These are phyloP conservation scores for Euthynnus affinis DNA, from an alignment of 2,797 vertebrate species.

Conservation along the genomic window DNA sequence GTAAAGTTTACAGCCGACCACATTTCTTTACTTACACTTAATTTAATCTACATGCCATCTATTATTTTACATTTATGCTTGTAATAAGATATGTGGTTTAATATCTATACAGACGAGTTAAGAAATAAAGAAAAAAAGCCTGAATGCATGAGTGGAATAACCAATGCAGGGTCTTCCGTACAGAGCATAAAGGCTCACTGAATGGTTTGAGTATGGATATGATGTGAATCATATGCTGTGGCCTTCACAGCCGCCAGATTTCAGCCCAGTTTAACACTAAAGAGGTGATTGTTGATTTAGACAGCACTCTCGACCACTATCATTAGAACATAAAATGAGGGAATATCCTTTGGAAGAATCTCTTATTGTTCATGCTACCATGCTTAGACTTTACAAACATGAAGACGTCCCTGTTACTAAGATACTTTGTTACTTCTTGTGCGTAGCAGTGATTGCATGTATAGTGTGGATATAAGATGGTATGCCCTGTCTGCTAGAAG, in stretches of 20 bases:
- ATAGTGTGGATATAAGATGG: conserved; percentile 2
- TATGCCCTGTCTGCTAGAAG: conserved; percentile 25
- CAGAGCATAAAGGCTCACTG: neutral
- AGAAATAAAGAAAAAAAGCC: neutral
- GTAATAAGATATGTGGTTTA: neutral
- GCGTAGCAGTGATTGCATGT: conserved; percentile 17
- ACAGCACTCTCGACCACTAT: no score
- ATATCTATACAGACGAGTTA: no score
- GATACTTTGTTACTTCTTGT: conserved; percentile 13
- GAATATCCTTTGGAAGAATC: neutral
- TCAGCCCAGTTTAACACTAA: no score
- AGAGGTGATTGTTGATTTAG: no score
- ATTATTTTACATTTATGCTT: neutral
- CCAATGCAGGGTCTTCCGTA: neutral
- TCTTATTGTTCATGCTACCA: no score
- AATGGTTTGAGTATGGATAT: neutral
- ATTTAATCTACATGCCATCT: neutral
- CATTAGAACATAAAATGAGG: neutral
- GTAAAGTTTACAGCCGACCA: no score
- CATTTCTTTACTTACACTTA: neutral
- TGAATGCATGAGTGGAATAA: neutral
- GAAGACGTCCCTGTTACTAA: neutral
- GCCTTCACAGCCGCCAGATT: neutral
- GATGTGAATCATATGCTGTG: neutral
- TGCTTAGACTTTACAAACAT: no score